These are phyloP conservation scores for Harpegnathos saltator DNA, from an alignment of 1,140 invertebrate genomes.

Conservation along the genomic window DNA sequence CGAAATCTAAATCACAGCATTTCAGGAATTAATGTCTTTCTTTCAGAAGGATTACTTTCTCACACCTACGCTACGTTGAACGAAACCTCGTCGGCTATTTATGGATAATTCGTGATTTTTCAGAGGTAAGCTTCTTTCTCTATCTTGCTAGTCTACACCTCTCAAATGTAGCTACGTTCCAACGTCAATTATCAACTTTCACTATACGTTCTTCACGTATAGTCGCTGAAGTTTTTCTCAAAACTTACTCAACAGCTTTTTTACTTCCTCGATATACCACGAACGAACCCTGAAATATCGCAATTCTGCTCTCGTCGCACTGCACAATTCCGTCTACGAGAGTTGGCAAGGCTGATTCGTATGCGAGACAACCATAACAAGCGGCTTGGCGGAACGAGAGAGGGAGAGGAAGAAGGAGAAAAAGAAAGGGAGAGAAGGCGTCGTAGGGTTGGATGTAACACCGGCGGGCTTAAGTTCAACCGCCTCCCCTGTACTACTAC, in stretches of 20 bases:
- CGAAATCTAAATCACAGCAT: not conserved
- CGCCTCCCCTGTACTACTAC: constrained; percentile 16
- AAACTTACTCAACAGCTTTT: not conserved
- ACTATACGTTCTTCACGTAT: not conserved
- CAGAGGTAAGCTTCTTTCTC: not conserved
- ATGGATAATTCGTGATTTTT: not conserved
- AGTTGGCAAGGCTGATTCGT: constrained; percentile 41
- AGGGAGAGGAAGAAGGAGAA: constrained; percentile 14
- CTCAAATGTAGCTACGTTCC: not conserved
- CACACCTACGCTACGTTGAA: not conserved
- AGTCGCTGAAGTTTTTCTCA: not conserved
- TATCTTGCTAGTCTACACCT: not conserved
- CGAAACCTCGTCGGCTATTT: not conserved
- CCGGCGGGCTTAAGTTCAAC: constrained; percentile 68
- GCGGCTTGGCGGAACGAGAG: constrained; percentile 62
- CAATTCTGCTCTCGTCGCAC: not conserved
- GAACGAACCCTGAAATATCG: not conserved
- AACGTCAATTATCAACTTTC: constrained; percentile 9
- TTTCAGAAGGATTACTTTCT: not conserved
- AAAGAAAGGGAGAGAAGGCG: not conserved
- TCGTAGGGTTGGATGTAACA: constrained; percentile 61
- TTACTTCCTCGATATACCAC: not conserved
- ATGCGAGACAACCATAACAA: constrained; percentile 72
- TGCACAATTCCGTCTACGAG: not conserved
- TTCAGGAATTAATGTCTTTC: constrained; percentile 13